Percentiles rank a stretch among this genome's conserved stretches.
Evolutionary conservation across 2,797 vertebrate genomes (phyloP).

Genomic region (Scomberomorus guttatus): DNA sequence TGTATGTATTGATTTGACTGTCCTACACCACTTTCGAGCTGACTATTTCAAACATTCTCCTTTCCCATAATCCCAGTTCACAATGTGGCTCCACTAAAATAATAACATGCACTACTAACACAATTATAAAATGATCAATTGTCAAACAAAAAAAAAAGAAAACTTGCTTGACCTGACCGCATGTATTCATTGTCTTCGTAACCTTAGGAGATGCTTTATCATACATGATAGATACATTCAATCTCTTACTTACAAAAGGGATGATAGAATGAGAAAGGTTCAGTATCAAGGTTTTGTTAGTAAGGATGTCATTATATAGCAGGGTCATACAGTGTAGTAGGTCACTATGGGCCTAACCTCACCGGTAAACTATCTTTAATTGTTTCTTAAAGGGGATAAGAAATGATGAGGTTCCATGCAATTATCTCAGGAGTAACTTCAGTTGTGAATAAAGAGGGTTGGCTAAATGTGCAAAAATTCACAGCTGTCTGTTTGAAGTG

Average conservation of each 20-base stretch:
- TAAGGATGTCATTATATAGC: slow-evolving; percentile 46
- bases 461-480: background rate
- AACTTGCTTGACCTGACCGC: slow-evolving; percentile 28
- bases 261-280: slow-evolving; percentile 14
- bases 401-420: slow-evolving; percentile 47
- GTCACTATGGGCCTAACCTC: background rate
- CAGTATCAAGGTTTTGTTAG: slow-evolving; percentile 54
- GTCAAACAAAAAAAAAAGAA: slow-evolving; percentile 15
- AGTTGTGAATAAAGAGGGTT: background rate
- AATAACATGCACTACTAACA: slow-evolving; percentile 46
- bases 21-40: background rate
- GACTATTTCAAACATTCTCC: background rate
- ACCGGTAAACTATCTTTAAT: background rate
- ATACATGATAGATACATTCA: slow-evolving; percentile 68
- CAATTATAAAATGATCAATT: slow-evolving; percentile 36
- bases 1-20: slow-evolving; percentile 5
- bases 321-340: background rate
- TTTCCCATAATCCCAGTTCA: slow-evolving; percentile 27
- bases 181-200: slow-evolving; percentile 40
- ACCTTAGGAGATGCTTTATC: slow-evolving; percentile 36
- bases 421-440: background rate
- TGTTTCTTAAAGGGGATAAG: background rate
- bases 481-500: background rate
- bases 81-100: slow-evolving; percentile 30
- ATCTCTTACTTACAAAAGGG: slow-evolving; percentile 55